Evolutionary conservation across 1,140 invertebrate genomes (phyloP).

Genomic region (Zaprionus nigranus): DNA sequence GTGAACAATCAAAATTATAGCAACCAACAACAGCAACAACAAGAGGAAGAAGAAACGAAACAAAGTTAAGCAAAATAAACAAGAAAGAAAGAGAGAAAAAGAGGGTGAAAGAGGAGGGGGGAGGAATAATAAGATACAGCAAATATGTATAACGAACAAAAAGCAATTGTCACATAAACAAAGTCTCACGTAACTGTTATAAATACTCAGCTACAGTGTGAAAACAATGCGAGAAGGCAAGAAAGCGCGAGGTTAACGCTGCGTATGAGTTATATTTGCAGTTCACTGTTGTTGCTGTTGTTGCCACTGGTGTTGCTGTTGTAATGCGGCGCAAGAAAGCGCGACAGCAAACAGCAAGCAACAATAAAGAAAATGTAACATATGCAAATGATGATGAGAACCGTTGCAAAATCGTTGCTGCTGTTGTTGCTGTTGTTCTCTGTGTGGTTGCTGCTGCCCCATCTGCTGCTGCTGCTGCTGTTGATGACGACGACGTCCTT

Average conservation of each 20-base stretch:
- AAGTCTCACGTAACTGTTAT: conserved; percentile 81
- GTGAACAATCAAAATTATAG: conserved; percentile 61
- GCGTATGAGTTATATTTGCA: conserved; percentile 76
- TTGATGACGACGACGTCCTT: conserved; percentile 48
- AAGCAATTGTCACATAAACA: conserved; percentile 81
- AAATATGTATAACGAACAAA: conserved; percentile 65
- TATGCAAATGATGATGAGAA: conserved; percentile 83
- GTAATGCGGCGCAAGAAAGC: conserved; percentile 70
- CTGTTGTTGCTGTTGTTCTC: conserved; percentile 20
- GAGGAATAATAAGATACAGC: conserved; percentile 56
- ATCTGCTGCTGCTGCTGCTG: conserved; percentile 11
- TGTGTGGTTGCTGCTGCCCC: not conserved
- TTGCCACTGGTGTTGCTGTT: conserved; percentile 38
- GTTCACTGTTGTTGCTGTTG: conserved; percentile 2
- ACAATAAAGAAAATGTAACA: conserved; percentile 82
- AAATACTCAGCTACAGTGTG: conserved; percentile 73
- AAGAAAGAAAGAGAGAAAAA: not conserved
- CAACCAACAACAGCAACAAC: conserved; percentile 35
- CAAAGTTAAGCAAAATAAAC: not conserved
- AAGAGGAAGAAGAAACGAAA: conserved; percentile 8
- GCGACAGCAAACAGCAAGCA: conserved; percentile 28
- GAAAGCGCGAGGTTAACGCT: conserved; percentile 73
- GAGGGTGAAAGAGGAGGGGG: not conserved
- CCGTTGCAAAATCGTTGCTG: conserved; percentile 51
- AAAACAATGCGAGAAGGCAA: conserved; percentile 33